These are phyloP conservation scores for Miniopterus natalensis DNA, from an alignment of 2,113 vertebrate species.

Conservation along the genomic window DNA sequence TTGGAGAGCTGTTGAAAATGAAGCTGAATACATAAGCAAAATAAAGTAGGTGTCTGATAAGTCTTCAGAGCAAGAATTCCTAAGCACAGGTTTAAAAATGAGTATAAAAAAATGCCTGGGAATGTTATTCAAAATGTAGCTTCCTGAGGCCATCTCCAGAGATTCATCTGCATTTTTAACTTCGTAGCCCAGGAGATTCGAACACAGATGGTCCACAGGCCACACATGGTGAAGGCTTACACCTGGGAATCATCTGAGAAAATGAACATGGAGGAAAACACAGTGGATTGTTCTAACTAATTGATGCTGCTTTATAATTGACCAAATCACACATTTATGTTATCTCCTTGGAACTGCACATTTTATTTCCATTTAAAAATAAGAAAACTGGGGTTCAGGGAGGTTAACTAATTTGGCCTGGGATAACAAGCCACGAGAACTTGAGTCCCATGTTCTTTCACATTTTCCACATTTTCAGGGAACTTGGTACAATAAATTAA, in stretches of 20 bases:
- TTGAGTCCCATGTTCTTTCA: conserved; percentile 18
- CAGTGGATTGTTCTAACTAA: neutral
- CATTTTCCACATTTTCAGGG: neutral
- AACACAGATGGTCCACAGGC: neutral
- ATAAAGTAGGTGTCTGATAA: neutral
- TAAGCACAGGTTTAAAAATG: neutral
- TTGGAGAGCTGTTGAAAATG: neutral
- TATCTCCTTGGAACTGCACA: neutral
- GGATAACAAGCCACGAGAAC: neutral
- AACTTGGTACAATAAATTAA: neutral
- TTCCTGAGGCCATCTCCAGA: neutral
- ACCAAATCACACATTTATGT: neutral
- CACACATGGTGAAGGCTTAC: neutral
- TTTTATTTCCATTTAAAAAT: too few species aligned
- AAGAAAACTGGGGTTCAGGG: neutral
- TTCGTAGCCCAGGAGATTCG: neutral
- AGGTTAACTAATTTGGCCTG: neutral
- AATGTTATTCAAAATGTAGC: neutral
- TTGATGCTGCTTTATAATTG: neutral
- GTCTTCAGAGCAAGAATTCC: neutral
- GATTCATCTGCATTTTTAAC: neutral
- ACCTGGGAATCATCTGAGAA: conserved; percentile 1
- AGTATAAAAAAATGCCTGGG: neutral
- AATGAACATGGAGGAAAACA: neutral
- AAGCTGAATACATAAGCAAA: conserved; percentile 17